Conservation (phyloP, 1,140 invertebrate genomes). For the Lineus longissimus region DNA sequence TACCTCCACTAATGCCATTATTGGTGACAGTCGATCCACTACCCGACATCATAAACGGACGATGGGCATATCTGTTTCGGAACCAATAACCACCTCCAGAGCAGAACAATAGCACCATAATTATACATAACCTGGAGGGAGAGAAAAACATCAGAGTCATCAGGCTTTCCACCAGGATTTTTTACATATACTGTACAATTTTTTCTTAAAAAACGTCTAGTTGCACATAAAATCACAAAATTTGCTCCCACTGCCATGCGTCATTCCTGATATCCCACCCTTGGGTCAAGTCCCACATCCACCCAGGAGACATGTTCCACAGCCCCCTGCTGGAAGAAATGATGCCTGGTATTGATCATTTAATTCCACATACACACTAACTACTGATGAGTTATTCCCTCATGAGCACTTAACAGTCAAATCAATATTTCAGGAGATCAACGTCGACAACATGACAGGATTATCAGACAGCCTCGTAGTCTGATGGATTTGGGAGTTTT, state of each 20-base stretch:
- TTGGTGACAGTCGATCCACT: too few species aligned
- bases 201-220: background rate
- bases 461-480: too few species aligned
- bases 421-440: too few species aligned
- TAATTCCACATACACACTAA: too few species aligned
- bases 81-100: conserved; percentile 1
- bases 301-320: too few species aligned
- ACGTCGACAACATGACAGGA: too few species aligned
- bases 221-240: background rate
- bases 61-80: background rate
- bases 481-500: too few species aligned
- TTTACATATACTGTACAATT: background rate
- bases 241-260: background rate
- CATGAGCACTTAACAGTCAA: too few species aligned
- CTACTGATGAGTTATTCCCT: too few species aligned
- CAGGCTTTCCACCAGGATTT: background rate
- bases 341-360: too few species aligned
- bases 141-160: background rate
- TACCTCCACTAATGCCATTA: too few species aligned
- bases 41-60: background rate
- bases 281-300: background rate
- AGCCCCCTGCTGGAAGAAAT: too few species aligned
- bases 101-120: background rate
- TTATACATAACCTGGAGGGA: conserved; percentile 1
- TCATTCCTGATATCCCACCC: background rate